phyloP scores from a whole-genome alignment of 2,888 invertebrate species.

The Malthinus flaveolus region DNA sequence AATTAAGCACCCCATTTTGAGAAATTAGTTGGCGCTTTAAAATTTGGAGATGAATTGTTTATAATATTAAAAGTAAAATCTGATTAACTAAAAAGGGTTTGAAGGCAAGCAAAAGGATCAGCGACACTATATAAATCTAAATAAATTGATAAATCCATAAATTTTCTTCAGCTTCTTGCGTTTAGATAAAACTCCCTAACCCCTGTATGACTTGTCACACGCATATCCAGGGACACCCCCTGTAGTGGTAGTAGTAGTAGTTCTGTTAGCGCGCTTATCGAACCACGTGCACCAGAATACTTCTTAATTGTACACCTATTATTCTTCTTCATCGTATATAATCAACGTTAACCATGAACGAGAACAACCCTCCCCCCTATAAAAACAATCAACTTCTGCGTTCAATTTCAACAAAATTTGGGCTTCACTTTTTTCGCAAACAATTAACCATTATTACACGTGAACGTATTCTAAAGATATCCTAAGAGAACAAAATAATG shows the following conservation, averaged over 20 bases:
- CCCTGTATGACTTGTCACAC: slow-evolving; percentile 30
- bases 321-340: slow-evolving; percentile 29
- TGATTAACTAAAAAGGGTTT: slow-evolving; percentile 1
- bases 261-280: slow-evolving; percentile 32
- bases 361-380: slow-evolving; percentile 9
- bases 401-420: not conserved
- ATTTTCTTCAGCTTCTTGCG: slow-evolving; percentile 24
- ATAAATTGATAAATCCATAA: slow-evolving; percentile 28
- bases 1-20: too few relatives aligned
- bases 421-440: not conserved
- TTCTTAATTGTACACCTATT: slow-evolving; percentile 45
- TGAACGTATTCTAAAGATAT: not conserved
- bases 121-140: slow-evolving; percentile 12
- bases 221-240: slow-evolving; percentile 25
- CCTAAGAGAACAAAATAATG: slow-evolving; percentile 2
- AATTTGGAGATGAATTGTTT: too few relatives aligned
- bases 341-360: slow-evolving; percentile 27
- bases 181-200: slow-evolving; percentile 25
- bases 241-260: not conserved
- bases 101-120: not conserved
- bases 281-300: slow-evolving; percentile 43
- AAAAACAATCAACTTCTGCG: not conserved
- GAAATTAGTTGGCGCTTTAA: too few relatives aligned
- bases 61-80: not conserved
- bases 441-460: not conserved